A percentile compares a stretch with the other conserved stretches of the same genome.
phyloP scores from a whole-genome alignment of 2,797 vertebrate genomes.

The Myiothlypis chrysogaster region DNA sequence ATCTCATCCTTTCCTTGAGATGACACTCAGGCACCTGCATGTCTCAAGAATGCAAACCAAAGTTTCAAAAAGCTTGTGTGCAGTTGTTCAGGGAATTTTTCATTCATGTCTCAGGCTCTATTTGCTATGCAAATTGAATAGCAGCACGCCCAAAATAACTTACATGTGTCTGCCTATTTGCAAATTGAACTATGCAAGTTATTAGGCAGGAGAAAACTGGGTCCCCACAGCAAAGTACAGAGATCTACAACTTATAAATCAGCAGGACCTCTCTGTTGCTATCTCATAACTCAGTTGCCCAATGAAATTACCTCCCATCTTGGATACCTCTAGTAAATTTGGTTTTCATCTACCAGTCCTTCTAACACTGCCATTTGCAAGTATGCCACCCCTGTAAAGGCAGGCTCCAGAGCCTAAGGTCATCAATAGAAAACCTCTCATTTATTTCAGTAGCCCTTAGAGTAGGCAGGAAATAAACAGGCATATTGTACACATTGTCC shows the following conservation, averaged over 20 bases:
- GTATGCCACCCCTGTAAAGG: neutral
- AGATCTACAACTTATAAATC: neutral
- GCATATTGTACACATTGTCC: neutral
- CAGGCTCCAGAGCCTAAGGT: neutral
- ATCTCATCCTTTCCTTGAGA: neutral
- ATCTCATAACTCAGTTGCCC: neutral
- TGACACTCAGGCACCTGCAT: neutral
- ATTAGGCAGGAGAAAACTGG: neutral
- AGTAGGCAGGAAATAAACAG: neutral
- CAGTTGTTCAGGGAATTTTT: neutral
- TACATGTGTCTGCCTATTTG: neutral
- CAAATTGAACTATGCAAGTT: neutral
- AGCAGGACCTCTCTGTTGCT: neutral
- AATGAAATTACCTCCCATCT: neutral
- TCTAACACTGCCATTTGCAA: neutral
- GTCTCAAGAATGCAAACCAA: neutral
- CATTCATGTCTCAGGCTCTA: neutral
- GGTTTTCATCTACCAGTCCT: neutral
- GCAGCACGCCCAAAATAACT: neutral
- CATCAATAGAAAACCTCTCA: neutral
- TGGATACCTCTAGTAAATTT: neutral
- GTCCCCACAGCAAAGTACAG: neutral
- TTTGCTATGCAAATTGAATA: conserved; percentile 35
- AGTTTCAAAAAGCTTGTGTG: neutral
- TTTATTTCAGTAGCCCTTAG: neutral